Evolutionary conservation across 2,888 invertebrate species (phyloP).

Genomic region (Harpalus rufipes): DNA sequence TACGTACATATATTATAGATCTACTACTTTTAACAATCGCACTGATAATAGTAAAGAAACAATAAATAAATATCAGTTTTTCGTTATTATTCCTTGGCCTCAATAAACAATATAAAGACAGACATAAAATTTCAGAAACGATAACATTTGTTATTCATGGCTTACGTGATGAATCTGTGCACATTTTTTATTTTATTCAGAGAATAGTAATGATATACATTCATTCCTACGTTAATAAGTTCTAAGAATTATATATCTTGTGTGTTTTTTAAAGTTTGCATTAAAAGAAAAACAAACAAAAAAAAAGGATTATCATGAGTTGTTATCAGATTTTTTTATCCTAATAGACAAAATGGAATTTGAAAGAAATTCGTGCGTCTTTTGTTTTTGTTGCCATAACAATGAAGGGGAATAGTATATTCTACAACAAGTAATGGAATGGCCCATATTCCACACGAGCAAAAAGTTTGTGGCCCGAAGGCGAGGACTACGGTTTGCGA

Average conservation of each 20-base stretch:
- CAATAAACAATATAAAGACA: slow-evolving; percentile 29
- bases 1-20: neutral
- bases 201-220: neutral
- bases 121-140: slow-evolving; percentile 5
- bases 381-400: no score
- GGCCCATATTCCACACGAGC: no score
- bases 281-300: no score
- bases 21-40: neutral
- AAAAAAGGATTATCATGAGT: no score
- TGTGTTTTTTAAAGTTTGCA: neutral
- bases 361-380: no score
- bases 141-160: neutral
- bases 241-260: neutral
- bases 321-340: no score
- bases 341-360: no score
- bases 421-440: no score
- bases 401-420: no score
- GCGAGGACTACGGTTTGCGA: no score
- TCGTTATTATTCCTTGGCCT: slow-evolving; percentile 32
- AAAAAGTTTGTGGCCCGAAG: no score
- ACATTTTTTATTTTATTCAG: neutral
- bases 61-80: slow-evolving; percentile 35
- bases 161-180: slow-evolving; percentile 28
- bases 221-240: neutral
- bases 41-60: neutral